These are phyloP conservation scores for Hemibagrus wyckioides DNA, from an alignment of 2,113 vertebrate species.

Conservation along the genomic window DNA sequence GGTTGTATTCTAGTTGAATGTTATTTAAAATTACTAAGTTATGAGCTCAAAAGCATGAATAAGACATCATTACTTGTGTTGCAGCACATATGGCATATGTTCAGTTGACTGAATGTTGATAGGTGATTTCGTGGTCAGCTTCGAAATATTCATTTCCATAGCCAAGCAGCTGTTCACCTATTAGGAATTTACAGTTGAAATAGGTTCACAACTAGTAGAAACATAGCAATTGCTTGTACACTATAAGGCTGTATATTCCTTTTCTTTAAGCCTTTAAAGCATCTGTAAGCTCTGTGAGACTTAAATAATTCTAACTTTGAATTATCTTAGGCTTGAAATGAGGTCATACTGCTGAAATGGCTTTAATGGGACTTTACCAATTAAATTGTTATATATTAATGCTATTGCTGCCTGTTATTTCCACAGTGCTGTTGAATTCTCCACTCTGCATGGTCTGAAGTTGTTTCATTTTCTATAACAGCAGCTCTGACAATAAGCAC, in stretches of 20 bases:
- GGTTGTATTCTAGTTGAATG: slow-evolving; percentile 59
- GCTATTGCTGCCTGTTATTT: not conserved
- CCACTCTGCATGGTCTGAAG: not conserved
- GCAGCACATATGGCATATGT: slow-evolving; percentile 66
- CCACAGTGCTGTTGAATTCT: not conserved
- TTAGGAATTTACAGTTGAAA: slow-evolving; percentile 60
- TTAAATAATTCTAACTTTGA: slow-evolving; percentile 16
- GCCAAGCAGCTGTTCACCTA: slow-evolving; percentile 73
- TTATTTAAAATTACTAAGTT: slow-evolving; percentile 62
- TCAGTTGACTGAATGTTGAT: slow-evolving; percentile 65
- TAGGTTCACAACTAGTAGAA: slow-evolving; percentile 65
- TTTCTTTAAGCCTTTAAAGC: slow-evolving; percentile 25
- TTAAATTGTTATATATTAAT: not conserved
- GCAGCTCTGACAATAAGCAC: not conserved
- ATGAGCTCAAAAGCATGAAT: slow-evolving; percentile 70
- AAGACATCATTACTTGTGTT: slow-evolving; percentile 66
- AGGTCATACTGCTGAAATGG: slow-evolving; percentile 35
- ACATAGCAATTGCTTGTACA: slow-evolving; percentile 59
- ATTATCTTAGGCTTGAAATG: not conserved
- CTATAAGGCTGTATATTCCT: slow-evolving; percentile 57
- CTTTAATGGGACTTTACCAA: not conserved
- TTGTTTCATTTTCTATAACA: not conserved
- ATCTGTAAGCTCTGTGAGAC: not conserved
- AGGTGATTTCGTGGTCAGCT: slow-evolving; percentile 65
- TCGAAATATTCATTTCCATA: slow-evolving; percentile 62